Evolutionary conservation across 2,888 invertebrate species (phyloP).

Genomic region (Gari tellinella): DNA sequence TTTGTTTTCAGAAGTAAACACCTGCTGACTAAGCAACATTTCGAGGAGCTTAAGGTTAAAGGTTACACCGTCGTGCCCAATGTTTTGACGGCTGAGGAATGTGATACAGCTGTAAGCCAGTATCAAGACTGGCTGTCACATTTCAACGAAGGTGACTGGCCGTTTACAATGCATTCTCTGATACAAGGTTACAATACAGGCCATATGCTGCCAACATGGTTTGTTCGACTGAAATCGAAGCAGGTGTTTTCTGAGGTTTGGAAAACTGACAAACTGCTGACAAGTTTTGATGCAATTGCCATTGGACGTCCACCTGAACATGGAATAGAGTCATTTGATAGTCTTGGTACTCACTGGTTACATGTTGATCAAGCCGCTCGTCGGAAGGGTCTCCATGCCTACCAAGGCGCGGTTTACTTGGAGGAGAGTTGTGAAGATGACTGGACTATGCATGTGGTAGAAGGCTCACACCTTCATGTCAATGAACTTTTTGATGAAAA

Average conservation of each 20-base stretch:
- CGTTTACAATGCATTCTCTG: slow-evolving; percentile 50
- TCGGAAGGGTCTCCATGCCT: slow-evolving; percentile 75
- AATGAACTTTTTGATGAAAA: slow-evolving; percentile 54
- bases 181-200: slow-evolving; percentile 67
- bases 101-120: slow-evolving; percentile 54
- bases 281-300: slow-evolving; percentile 73
- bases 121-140: slow-evolving; percentile 53
- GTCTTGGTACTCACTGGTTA: slow-evolving; percentile 64
- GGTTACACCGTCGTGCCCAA: slow-evolving; percentile 59
- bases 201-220: slow-evolving; percentile 67
- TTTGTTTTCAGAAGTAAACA: too few relatives aligned
- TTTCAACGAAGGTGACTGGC: slow-evolving; percentile 31
- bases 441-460: slow-evolving; percentile 70
- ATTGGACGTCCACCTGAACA: slow-evolving; percentile 72
- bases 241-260: slow-evolving; percentile 70
- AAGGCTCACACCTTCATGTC: slow-evolving; percentile 66
- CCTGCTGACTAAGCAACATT: slow-evolving; percentile 48
- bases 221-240: slow-evolving; percentile 63
- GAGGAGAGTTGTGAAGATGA: slow-evolving; percentile 70
- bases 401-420: slow-evolving; percentile 75
- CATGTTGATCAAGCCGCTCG: slow-evolving; percentile 74
- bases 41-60: slow-evolving; percentile 51
- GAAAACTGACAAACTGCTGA: slow-evolving; percentile 73
- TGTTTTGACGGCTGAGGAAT: slow-evolving; percentile 49
- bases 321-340: slow-evolving; percentile 45